A percentile compares a stretch with the other conserved stretches of the same genome.
These are phyloP conservation scores for Orchesella flavescens DNA, from an alignment of 2,888 invertebrate genomes.

Conservation along the genomic window DNA sequence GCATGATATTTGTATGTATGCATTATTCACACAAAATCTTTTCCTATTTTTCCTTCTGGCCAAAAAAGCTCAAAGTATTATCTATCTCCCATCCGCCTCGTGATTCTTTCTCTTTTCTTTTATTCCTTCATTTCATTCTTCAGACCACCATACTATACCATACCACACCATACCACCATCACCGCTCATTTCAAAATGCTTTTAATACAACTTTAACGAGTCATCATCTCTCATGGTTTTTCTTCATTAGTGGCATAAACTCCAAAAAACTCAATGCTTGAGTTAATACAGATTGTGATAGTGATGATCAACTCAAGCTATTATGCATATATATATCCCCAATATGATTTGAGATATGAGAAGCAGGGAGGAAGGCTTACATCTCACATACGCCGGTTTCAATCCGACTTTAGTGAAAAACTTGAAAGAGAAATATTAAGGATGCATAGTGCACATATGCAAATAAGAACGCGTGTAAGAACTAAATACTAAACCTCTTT, in stretches of 20 bases:
- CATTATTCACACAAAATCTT: too few relatives aligned
- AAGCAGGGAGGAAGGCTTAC: background rate
- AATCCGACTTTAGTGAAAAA: slow-evolving; percentile 13
- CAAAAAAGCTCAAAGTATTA: slow-evolving; percentile 47
- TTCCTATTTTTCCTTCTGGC: slow-evolving; percentile 35
- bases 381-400: background rate
- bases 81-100: slow-evolving; percentile 41
- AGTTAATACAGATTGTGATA: slow-evolving; percentile 23
- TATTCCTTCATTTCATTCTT: slow-evolving; percentile 23
- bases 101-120: slow-evolving; percentile 30
- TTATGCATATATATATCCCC: background rate
- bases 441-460: background rate
- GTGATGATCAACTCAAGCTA: slow-evolving; percentile 5
- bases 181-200: slow-evolving; percentile 22
- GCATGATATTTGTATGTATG: too few relatives aligned
- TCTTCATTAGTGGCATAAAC: slow-evolving; percentile 49
- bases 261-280: background rate
- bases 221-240: slow-evolving; percentile 35
- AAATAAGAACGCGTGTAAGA: background rate
- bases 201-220: slow-evolving; percentile 56
- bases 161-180: too few relatives aligned
- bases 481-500: background rate
- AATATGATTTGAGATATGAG: background rate
- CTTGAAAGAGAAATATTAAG: slow-evolving; percentile 3
- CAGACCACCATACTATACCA: too few relatives aligned